Percentiles rank a stretch among this genome's conserved stretches.
Evolutionary conservation across 2,113 vertebrate species (phyloP).

Genomic region (Poeciliopsis occidentalis): DNA sequence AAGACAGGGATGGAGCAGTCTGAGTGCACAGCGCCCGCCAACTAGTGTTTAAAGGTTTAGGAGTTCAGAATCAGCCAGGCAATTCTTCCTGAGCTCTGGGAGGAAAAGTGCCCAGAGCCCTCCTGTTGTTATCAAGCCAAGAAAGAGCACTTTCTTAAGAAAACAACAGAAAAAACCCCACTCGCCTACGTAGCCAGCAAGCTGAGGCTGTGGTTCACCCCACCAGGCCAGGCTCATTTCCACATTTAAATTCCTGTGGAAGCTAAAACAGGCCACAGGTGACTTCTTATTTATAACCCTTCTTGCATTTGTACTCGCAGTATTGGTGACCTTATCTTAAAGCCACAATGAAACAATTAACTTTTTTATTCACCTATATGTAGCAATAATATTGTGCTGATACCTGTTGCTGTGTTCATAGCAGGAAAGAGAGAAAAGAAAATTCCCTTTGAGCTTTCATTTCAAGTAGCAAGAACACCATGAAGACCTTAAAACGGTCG

Average conservation of each 20-base stretch:
- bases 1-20: slow-evolving; percentile 60
- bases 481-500: slow-evolving; percentile 38
- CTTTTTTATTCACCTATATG: neutral
- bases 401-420: slow-evolving; percentile 10
- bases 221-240: slow-evolving; percentile 11
- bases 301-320: slow-evolving; percentile 1
- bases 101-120: slow-evolving; percentile 62
- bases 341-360: neutral
- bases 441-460: slow-evolving; percentile 8
- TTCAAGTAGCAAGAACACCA: slow-evolving; percentile 7
- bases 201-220: slow-evolving; percentile 39
- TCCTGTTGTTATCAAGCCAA: slow-evolving; percentile 66
- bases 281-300: slow-evolving; percentile 37
- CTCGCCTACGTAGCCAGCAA: slow-evolving; percentile 29
- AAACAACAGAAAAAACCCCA: slow-evolving; percentile 24
- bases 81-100: slow-evolving; percentile 61
- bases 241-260: slow-evolving; percentile 12
- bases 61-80: slow-evolving; percentile 70
- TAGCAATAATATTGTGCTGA: slow-evolving; percentile 4
- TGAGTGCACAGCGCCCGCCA: slow-evolving; percentile 50
- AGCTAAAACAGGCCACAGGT: slow-evolving; percentile 31
- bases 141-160: slow-evolving; percentile 38
- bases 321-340: slow-evolving; percentile 20
- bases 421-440: slow-evolving; percentile 26
- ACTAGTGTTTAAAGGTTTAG: slow-evolving; percentile 76